These are phyloP conservation scores for Aspiorhynchus laticeps DNA, from an alignment of 2,113 vertebrate genomes.

Conservation along the genomic window DNA sequence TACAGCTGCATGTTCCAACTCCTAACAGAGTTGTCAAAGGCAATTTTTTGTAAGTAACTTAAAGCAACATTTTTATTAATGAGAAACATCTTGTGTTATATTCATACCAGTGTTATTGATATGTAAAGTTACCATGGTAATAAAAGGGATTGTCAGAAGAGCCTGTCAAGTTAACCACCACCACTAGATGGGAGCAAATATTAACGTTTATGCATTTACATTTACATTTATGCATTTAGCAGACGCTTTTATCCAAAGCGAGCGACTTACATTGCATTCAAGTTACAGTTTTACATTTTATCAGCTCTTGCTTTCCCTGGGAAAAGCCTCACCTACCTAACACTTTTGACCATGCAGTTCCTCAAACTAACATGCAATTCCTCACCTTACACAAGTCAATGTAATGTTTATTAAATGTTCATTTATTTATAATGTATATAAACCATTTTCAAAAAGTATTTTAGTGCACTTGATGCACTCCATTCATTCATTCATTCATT, in stretches of 20 bases:
- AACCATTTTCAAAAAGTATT: not conserved
- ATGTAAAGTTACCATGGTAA: not conserved
- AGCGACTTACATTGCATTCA: too few relatives aligned
- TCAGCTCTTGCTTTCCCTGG: too few relatives aligned
- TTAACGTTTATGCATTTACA: not conserved
- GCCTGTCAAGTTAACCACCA: not conserved
- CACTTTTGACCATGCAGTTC: not conserved
- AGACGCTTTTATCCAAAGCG: too few relatives aligned
- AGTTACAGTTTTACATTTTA: too few relatives aligned
- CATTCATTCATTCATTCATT: too few relatives aligned
- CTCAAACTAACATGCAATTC: too few relatives aligned
- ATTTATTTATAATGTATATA: not conserved
- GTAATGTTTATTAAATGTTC: not conserved
- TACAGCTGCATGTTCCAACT: not conserved
- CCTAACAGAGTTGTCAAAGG: not conserved
- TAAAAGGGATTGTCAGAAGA: not conserved
- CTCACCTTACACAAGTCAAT: not conserved
- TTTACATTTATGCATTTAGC: too few relatives aligned
- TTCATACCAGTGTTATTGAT: not conserved
- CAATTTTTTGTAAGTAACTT: not conserved
- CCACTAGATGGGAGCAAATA: slow-evolving; percentile 11
- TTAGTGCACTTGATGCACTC: not conserved
- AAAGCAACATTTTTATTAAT: not conserved
- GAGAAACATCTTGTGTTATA: not conserved
- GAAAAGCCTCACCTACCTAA: not conserved